These are phyloP conservation scores for Nebria brevicollis DNA, from an alignment of 2,888 invertebrate genomes.

Conservation along the genomic window DNA sequence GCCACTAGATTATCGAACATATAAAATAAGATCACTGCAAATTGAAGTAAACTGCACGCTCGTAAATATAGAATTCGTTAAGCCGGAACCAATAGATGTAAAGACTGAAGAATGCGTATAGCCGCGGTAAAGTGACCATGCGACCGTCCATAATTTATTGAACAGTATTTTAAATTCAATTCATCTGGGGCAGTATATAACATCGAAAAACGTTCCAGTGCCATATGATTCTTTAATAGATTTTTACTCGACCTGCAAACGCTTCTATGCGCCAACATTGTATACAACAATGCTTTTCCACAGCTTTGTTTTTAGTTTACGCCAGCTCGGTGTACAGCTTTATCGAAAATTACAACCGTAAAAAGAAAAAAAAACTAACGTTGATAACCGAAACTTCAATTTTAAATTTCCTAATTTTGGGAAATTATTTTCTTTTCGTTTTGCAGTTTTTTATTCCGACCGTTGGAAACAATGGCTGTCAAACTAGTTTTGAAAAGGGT, in stretches of 20 bases:
- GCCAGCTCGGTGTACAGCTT: too few species aligned
- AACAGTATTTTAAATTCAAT: constrained; percentile 37
- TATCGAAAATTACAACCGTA: too few species aligned
- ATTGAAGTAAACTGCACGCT: constrained; percentile 20
- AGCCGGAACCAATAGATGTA: constrained; percentile 34
- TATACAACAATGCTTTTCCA: neutral
- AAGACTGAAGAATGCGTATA: neutral
- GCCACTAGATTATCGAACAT: too few species aligned
- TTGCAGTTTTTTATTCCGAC: constrained; percentile 10
- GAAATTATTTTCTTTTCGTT: constrained; percentile 25
- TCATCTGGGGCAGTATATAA: constrained; percentile 8
- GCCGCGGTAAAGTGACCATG: constrained; percentile 27
- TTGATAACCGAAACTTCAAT: too few species aligned
- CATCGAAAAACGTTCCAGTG: constrained; percentile 23
- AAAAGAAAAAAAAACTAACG: too few species aligned
- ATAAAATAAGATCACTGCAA: neutral
- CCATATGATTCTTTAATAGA: constrained; percentile 43
- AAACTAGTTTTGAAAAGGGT: constrained; percentile 45
- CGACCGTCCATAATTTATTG: constrained; percentile 31
- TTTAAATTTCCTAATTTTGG: too few species aligned
- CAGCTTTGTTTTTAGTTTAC: neutral
- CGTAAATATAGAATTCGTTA: constrained; percentile 38
- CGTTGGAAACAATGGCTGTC: constrained; percentile 35
- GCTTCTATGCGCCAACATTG: constrained; percentile 22
- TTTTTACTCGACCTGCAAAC: constrained; percentile 23